Base-by-base conservation (phyloP, 2,888 invertebrate genomes). In the Philaethria dido region DNA sequence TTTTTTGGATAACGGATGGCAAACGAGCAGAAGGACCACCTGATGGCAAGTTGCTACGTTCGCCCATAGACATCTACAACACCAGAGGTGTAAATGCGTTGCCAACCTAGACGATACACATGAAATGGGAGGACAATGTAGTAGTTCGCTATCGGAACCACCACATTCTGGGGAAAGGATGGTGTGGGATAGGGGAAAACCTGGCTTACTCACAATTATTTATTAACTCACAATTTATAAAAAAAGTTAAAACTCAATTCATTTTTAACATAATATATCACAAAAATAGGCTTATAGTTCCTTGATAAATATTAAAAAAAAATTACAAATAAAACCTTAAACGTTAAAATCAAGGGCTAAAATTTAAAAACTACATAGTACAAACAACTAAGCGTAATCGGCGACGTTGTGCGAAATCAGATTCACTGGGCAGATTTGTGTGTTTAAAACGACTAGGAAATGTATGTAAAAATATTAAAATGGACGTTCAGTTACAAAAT, bases 321-420 rank as follows among this genome's bases (percentile, higher is more conserved):
- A 70, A 66, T 76, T 72, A 75, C 54, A 71, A 73, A 73, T 73
- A 72, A 81, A 83, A 80, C 72, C 80, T 57, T 57, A 57, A 82
- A 29, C 81, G 83, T 79, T 80, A 78, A 68, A 74, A 76, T 81
- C 80, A 80, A 82, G 84, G 78, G 72, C 72, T 77, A 76, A 79
- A 75, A 77, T 72, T 71, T 68, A 63, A 72, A 80, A 72, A 77
- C 76, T 61, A 66, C 48, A 62, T 84, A 69, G 65, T 74, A 76
- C 76, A 79, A 83, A 79, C 77, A 83, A 78, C 79, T 86, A 88
- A 87, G 86, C 87, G 84, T 86, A 88, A 42, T 57, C 6, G 39
- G 73, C 70, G 78, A 76, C 77, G 76, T 88, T 89, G 89, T 89
- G 90, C 89, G 83, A 77, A 77, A 68, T 60, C 69, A 71, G 72